A percentile compares a stretch with the other conserved stretches of the same genome.
phyloP scores from a whole-genome alignment of 2,113 vertebrate species.

The Setophaga coronata region DNA sequence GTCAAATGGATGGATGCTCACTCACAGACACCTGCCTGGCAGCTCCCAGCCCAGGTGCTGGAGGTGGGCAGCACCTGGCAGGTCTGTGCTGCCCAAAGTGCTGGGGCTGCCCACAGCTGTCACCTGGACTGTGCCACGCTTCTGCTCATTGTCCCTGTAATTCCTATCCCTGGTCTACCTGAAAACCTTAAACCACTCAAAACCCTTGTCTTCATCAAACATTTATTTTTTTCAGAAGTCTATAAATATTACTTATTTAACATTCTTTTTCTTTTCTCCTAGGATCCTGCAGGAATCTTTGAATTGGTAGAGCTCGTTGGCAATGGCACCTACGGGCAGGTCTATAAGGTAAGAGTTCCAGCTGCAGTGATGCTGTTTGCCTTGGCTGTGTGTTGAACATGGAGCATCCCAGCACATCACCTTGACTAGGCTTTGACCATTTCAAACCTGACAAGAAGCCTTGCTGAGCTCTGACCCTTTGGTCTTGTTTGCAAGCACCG shows the following conservation, averaged over 20 bases:
- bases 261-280: constrained; percentile 1
- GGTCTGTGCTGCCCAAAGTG: background rate
- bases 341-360: constrained; percentile 89
- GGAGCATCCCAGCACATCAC: background rate
- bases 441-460: background rate
- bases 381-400: background rate
- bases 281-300: constrained; percentile 98
- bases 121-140: accelerated
- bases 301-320: constrained; percentile 97
- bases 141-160: background rate
- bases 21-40: background rate
- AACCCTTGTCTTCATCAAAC: background rate
- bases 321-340: constrained; percentile 97
- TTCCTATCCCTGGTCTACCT: background rate
- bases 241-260: background rate
- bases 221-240: background rate
- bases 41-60: background rate
- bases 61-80: background rate
- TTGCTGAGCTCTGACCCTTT: background rate
- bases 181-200: background rate
- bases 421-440: background rate
- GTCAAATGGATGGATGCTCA: accelerated
- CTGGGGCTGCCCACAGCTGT: background rate
- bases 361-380: background rate
- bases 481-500: background rate